phyloP scores from a whole-genome alignment of 1,140 invertebrate genomes.

The Hesperophylax magnus region DNA sequence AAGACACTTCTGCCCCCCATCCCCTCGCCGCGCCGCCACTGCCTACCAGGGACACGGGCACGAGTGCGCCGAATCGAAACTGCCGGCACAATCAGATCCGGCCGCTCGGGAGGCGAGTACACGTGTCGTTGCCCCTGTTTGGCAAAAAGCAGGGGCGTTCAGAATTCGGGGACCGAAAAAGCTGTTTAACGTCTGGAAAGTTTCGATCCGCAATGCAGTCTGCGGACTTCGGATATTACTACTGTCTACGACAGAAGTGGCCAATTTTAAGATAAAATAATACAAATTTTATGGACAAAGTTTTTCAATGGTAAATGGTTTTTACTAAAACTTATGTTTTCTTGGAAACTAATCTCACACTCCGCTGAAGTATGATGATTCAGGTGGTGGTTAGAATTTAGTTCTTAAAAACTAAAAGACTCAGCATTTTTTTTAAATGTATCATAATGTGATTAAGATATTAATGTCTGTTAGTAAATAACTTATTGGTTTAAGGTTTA shows the following conservation, averaged over 20 bases:
- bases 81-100: conserved; percentile 9
- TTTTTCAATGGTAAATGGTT: too few species aligned
- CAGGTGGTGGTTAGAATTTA: too few species aligned
- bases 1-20: background rate
- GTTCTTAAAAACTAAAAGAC: too few species aligned
- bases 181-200: conserved; percentile 16
- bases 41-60: background rate
- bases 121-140: conserved; percentile 4
- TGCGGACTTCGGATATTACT: background rate
- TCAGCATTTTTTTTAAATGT: too few species aligned
- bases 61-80: conserved; percentile 8
- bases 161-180: background rate
- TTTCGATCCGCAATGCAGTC: conserved; percentile 16
- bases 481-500: too few species aligned
- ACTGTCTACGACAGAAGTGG: background rate
- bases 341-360: too few species aligned
- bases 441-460: too few species aligned
- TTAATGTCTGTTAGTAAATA: too few species aligned
- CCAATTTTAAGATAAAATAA: too few species aligned
- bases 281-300: too few species aligned
- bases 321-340: too few species aligned
- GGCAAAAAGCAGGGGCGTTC: conserved; percentile 2
- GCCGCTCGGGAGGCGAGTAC: background rate
- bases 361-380: too few species aligned
- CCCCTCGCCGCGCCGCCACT: background rate